Percentiles rank a stretch among this genome's conserved stretches.
These are phyloP conservation scores for Trissolcus brochymenae DNA, from an alignment of 2,888 invertebrate species.

Conservation along the genomic window DNA sequence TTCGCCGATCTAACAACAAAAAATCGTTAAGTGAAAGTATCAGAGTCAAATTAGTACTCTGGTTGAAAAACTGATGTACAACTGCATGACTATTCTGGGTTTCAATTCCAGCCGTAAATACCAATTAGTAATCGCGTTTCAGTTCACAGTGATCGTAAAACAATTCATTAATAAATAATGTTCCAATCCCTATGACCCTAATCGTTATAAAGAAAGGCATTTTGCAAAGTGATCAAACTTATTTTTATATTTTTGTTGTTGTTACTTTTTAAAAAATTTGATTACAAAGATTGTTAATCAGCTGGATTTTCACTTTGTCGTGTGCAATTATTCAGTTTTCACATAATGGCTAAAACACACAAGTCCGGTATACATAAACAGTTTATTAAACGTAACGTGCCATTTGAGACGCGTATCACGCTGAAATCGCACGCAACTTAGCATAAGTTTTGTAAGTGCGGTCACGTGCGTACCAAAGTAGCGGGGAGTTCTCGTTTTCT, in stretches of 20 bases:
- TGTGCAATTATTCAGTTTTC: slow-evolving; percentile 11
- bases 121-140: slow-evolving; percentile 7
- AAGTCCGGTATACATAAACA: slow-evolving; percentile 16
- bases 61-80: slow-evolving; percentile 11
- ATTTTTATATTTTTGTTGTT: too few species aligned
- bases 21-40: slow-evolving; percentile 11
- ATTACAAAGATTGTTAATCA: background rate
- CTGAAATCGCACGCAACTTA: slow-evolving; percentile 35
- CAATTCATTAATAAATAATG: too few species aligned
- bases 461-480: slow-evolving; percentile 31
- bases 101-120: slow-evolving; percentile 16
- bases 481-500: slow-evolving; percentile 56
- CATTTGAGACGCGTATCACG: slow-evolving; percentile 18
- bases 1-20: background rate
- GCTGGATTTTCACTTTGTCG: slow-evolving; percentile 1
- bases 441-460: slow-evolving; percentile 36
- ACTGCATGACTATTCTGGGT: slow-evolving; percentile 9
- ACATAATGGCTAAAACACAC: slow-evolving; percentile 8
- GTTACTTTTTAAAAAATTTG: too few species aligned
- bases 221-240: too few species aligned
- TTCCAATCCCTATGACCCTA: too few species aligned
- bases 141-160: slow-evolving; percentile 1
- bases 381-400: slow-evolving; percentile 25
- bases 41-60: slow-evolving; percentile 10
- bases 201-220: background rate